Base-by-base conservation (phyloP, 2,888 invertebrate species). In the Poecilobothrus nobilitatus region DNA sequence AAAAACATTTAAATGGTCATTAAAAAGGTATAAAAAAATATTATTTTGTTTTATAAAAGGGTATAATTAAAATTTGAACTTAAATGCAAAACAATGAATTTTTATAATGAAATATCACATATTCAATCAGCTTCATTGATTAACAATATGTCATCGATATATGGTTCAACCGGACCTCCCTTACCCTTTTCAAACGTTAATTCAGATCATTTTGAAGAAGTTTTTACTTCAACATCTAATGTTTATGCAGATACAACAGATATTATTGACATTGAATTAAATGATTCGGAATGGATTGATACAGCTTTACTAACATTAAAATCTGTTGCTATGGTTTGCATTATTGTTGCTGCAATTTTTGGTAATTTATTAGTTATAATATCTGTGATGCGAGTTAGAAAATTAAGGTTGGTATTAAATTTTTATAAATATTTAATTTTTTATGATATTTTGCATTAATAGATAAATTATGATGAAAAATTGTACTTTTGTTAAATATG, bases 281-380 rank as follows among this genome's bases (percentile, higher is more conserved):
- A 70, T 62, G 76, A 74, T 34, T 74, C 78, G 74, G 81, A 84
- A 67, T 84, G 89, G 79, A 80, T 86, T 65, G 82, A 87, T 67
- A 84, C 87, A 62, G 82, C 89, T 71, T 74, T 89, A 65, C 81
- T 89, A 72, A 82, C 88, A 33, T 75, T 90, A 71, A 92, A 92
- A 84, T 87, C 89, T 72, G 84, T 91, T 33, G 90, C 95, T 67
- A 95, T 95, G 93, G 86, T 90, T 63, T 87, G 91, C 76, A 94
- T 96, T 71, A 95, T 96, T 72, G 80, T 94, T 67, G 90, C 93
- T 65, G 95, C 96, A 73, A 87, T 95, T 70, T 90, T 95, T 74
- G 96, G 96, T 65, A 96, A 96, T 79, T 83, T 94, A 66, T 83
- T 96, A 67, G 95, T 96, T 73, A 95, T 96, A 74, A 91, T 94